Percentiles rank a stretch among this genome's conserved stretches.
phyloP scores from a whole-genome alignment of 2,888 invertebrate species.

The Volucella zonaria region DNA sequence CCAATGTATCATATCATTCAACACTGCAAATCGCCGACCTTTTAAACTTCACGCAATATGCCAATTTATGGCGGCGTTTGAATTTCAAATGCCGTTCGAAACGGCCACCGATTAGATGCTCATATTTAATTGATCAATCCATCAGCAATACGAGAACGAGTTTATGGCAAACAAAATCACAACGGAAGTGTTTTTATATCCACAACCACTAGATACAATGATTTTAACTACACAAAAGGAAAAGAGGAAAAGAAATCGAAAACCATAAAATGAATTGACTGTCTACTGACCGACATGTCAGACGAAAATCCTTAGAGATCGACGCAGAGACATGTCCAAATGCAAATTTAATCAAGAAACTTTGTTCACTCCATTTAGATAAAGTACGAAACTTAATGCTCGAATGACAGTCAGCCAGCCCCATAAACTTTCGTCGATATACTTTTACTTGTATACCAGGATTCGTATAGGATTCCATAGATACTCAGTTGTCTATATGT shows the following conservation, averaged over 20 bases:
- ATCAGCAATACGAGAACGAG: neutral
- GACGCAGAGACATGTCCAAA: conserved; percentile 55
- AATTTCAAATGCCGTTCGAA: too few species aligned
- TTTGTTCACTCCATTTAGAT: conserved; percentile 68
- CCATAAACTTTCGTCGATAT: conserved; percentile 28
- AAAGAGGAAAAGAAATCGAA: neutral
- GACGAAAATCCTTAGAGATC: conserved; percentile 66
- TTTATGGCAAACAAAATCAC: neutral
- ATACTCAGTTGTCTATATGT: too few species aligned
- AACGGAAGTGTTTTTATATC: conserved; percentile 3
- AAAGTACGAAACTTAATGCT: conserved; percentile 47
- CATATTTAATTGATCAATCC: too few species aligned
- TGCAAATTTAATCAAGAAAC: conserved; percentile 73
- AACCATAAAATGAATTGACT: conserved; percentile 37
- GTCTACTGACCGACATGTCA: conserved; percentile 46
- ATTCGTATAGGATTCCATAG: too few species aligned
- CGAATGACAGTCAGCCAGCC: conserved; percentile 1
- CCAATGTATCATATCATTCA: too few species aligned
- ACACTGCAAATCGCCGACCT: too few species aligned
- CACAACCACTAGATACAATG: neutral
- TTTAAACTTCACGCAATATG: too few species aligned
- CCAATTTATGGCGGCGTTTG: too few species aligned
- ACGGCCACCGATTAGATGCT: too few species aligned
- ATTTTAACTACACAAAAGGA: neutral
- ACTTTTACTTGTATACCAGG: too few species aligned